Base-by-base conservation (phyloP, 2,797 vertebrate genomes). In the Labroides dimidiatus region DNA sequence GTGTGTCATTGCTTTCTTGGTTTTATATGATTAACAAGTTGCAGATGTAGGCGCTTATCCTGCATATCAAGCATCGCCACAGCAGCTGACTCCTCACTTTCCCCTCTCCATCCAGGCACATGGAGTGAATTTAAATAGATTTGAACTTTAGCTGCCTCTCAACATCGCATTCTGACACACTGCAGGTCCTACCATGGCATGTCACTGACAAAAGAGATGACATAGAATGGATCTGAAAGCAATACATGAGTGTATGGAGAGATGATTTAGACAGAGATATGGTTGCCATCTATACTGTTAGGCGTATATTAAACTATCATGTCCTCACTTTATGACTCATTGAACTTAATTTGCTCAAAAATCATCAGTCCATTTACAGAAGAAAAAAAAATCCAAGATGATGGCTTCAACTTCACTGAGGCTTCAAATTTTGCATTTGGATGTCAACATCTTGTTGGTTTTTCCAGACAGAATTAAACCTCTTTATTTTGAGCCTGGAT, bases 11-110 rank as follows among this genome's bases (percentile, higher is more conserved):
- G 77, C 75, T 50, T 85, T 81, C 56, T 70, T 75, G 70, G 75
- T 89, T 72, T 91, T 83, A 83, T 89, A 73, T 78, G 78, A 92
- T 93, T 90, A 91, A 85, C 87, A 86, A 77, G 76, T 87, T 86
- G 88, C 88, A 88, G 81, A 89, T 89, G 86, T 59, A 72, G 75
- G 74, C 55, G 42, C 71, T 83, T 86, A 78, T 81, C 88, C 71
- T 77, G 88, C 84, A 86, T 88, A 84, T 88, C 68, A 88, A 88
- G 68, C 54, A 19, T 16, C 39, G 60, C 63, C 70, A 62, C 67
- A 75, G 69, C 72, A 84, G 89, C 90, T 92, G 91, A 92, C 90
- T 85, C 84, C 39, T 88, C 88, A 83, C 23, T 88, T 90, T 87
- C 78, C 78, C 43, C 55, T 24, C 71, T 56, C 42, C 37, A 33